Evolutionary conservation across 2,113 vertebrate genomes (phyloP).

Genomic region (Serilophus lunatus): DNA sequence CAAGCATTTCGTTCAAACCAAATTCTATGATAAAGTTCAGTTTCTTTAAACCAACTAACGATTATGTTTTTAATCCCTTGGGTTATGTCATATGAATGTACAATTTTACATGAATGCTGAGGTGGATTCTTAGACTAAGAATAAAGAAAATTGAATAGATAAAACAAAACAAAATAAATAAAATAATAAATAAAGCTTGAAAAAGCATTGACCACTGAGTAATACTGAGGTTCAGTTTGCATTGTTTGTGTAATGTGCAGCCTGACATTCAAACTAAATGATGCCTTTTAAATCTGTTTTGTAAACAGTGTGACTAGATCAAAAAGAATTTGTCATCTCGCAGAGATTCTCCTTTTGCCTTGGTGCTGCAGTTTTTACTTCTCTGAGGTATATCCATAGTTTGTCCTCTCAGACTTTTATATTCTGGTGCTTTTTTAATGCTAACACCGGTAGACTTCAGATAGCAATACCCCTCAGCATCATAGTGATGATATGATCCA

Average conservation of each 20-base stretch:
- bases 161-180: not conserved
- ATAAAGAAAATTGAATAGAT: not conserved
- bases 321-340: not conserved
- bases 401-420: not conserved
- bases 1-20: not conserved
- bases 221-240: not conserved
- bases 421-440: not conserved
- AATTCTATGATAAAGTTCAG: not conserved
- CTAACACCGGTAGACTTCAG: not conserved
- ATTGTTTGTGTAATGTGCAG: not conserved
- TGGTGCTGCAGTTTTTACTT: not conserved
- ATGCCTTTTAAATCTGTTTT: not conserved
- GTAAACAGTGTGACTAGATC: not conserved
- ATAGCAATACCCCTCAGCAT: not conserved
- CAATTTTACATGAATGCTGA: not conserved
- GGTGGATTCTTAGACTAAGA: not conserved
- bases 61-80: not conserved
- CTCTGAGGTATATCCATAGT: not conserved
- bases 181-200: not conserved
- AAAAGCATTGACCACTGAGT: not conserved
- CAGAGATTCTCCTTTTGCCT: accelerated
- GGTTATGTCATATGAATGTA: not conserved
- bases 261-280: not conserved
- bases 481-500: not conserved
- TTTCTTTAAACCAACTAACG: not conserved